phyloP scores from a whole-genome alignment of 2,797 vertebrate species.

The Pseudocheirus occidentalis region DNA sequence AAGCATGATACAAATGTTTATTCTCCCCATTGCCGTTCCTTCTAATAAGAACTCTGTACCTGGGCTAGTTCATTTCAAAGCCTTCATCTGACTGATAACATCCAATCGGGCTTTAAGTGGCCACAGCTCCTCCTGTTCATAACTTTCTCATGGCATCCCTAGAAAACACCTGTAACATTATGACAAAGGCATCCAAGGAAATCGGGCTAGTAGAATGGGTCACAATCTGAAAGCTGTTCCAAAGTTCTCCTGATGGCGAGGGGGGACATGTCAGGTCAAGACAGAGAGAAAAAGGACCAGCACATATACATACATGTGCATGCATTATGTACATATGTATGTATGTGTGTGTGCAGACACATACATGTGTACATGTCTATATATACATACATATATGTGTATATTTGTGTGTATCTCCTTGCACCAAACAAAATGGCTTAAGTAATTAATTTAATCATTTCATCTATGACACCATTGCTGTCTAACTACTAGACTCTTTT shows the following conservation, averaged over 20 bases:
- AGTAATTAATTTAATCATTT: slow-evolving; percentile 71
- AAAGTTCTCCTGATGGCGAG: not conserved
- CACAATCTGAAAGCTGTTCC: not conserved
- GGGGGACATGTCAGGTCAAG: not conserved
- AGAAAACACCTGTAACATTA: not conserved
- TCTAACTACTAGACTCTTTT: slow-evolving; percentile 68
- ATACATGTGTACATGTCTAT: too few relatives aligned
- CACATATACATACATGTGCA: too few relatives aligned
- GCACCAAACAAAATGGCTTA: slow-evolving; percentile 56
- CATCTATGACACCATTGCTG: slow-evolving; percentile 60
- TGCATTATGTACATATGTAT: too few relatives aligned
- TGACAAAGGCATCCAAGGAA: not conserved
- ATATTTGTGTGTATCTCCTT: not conserved
- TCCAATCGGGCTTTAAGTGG: not conserved
- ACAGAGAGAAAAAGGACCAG: not conserved
- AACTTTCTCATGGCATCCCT: not conserved
- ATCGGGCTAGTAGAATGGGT: slow-evolving; percentile 23
- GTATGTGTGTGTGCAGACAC: too few relatives aligned
- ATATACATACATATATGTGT: too few relatives aligned
- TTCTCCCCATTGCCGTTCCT: not conserved
- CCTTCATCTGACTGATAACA: not conserved
- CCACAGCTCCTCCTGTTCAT: not conserved
- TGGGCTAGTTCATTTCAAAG: not conserved
- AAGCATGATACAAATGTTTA: not conserved
- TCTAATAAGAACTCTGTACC: not conserved